Base-by-base conservation (phyloP, 2,888 invertebrate species). In the Cheilosia soror region DNA sequence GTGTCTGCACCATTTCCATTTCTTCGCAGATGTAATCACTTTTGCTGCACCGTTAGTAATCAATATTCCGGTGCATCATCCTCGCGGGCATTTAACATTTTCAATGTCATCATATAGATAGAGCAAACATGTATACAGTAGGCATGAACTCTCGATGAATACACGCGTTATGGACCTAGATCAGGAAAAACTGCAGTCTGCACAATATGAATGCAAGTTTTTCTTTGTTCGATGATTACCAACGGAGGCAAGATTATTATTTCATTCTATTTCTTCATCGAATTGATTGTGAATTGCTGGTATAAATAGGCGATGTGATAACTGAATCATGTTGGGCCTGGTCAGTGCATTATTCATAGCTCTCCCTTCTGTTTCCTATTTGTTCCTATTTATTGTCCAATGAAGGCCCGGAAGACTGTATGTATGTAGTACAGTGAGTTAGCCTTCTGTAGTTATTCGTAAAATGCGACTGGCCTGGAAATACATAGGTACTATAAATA, bases 21-120 rank as follows among this genome's bases (percentile, higher is more conserved):
- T 42, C 20, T 29, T 27, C 5, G 5, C 3, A 47, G 31, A 63
- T 51, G 51, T 76, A 75, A 63, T 76, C 57, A 55, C 27, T 27
- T 31, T 42, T 60, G 37, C 4, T 44, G 65, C 51, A 73, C 72
- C 72, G 72, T 62, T 63, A 73, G 73, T 31, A 63, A 47, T 63
- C 29, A 53, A 63, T 63, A 60, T 60, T n/a, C 49, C 49, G 37
- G 37, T 49, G 60, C 20, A 2, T 6, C 5, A 33, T 13, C 20
- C 25, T 40, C 40, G 40, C 3, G 27, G 27, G 9, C 51, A 47
- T 27, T 15, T n/a, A 25, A n/a, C 5, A 49, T 55, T 49, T 65
- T 65, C 40, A 57, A 63, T 63, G 63, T 40, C 72, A 37, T 11
- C 11, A 37, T 11, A 11, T 37, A 11, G 15, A 44, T 6, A 13